phyloP scores from a whole-genome alignment of 2,797 vertebrate genomes.

The Thunnus albacares region DNA sequence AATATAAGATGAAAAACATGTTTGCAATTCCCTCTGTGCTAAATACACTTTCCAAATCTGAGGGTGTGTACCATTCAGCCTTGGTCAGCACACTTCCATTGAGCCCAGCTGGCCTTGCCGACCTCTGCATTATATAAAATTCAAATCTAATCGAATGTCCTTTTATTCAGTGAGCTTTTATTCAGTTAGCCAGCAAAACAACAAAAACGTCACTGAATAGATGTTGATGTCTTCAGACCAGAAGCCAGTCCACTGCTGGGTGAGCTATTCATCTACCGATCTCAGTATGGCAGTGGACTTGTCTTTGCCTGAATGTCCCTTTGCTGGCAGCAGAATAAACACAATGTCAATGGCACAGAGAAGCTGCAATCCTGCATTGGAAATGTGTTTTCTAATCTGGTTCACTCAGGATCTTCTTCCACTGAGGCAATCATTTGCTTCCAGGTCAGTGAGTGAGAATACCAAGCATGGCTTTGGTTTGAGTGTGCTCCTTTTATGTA shows the following conservation, averaged over 20 bases:
- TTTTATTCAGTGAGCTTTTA: slow-evolving; percentile 12
- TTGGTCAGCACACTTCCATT: neutral
- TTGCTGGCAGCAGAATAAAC: slow-evolving; percentile 46
- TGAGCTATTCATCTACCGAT: slow-evolving; percentile 50
- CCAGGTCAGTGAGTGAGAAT: slow-evolving; percentile 76
- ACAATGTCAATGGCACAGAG: slow-evolving; percentile 40
- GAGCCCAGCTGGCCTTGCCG: neutral
- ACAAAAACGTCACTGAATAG: slow-evolving; percentile 31
- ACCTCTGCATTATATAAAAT: slow-evolving; percentile 22
- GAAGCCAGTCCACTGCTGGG: slow-evolving; percentile 38
- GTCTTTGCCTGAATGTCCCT: slow-evolving; percentile 48
- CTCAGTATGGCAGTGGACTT: slow-evolving; percentile 48
- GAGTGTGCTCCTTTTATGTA: slow-evolving; percentile 47
- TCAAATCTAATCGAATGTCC: slow-evolving; percentile 20
- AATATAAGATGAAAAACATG: neutral
- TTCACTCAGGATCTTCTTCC: slow-evolving; percentile 56
- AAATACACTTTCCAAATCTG: neutral
- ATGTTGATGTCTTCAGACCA: slow-evolving; percentile 36
- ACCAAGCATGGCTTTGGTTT: slow-evolving; percentile 47
- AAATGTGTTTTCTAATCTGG: slow-evolving; percentile 58
- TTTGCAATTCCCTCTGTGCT: slow-evolving; percentile 1
- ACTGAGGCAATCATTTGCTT: slow-evolving; percentile 66
- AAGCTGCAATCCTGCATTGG: slow-evolving; percentile 27
- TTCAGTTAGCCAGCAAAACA: slow-evolving; percentile 22
- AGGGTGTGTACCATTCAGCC: neutral